A percentile compares a stretch with the other conserved stretches of the same genome.
phyloP scores from a whole-genome alignment of 2,888 invertebrate genomes.

The Thymelicus acteon region DNA sequence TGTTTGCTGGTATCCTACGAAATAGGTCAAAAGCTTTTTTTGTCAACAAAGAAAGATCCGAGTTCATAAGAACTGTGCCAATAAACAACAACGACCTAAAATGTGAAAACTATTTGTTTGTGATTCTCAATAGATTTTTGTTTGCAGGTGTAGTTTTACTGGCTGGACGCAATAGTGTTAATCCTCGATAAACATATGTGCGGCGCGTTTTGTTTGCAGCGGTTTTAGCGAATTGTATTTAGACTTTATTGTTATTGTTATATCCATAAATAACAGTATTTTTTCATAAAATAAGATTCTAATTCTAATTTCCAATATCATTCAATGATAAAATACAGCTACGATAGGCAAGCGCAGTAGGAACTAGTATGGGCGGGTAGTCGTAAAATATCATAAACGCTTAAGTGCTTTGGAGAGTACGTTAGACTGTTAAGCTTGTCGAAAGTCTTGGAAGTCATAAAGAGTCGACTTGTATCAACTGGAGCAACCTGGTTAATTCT shows the following conservation, averaged over 20 bases:
- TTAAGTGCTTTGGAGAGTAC: too few species aligned
- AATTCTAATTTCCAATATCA: too few species aligned
- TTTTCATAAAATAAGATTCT: not conserved
- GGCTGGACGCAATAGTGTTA: constrained; percentile 55
- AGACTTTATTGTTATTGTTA: not conserved
- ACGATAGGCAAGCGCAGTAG: too few species aligned
- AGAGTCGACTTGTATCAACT: too few species aligned
- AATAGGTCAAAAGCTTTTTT: constrained; percentile 13
- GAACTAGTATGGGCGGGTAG: too few species aligned
- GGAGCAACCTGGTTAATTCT: too few species aligned
- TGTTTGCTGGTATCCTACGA: constrained; percentile 9
- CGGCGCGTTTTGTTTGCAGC: constrained; percentile 32
- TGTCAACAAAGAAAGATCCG: constrained; percentile 3
- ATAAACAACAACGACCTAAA: constrained; percentile 10
- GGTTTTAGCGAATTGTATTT: constrained; percentile 7
- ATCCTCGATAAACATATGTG: constrained; percentile 45
- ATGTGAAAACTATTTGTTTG: constrained; percentile 22
- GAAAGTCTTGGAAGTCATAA: too few species aligned
- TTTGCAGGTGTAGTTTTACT: constrained; percentile 56
- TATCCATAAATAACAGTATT: not conserved
- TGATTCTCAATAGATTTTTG: constrained; percentile 45
- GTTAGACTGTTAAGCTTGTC: too few species aligned
- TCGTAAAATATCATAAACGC: too few species aligned
- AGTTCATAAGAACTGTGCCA: constrained; percentile 11
- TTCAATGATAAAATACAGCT: too few species aligned